Evolutionary conservation across 2,113 vertebrate genomes (phyloP).

Genomic region (Tiliqua scincoides): DNA sequence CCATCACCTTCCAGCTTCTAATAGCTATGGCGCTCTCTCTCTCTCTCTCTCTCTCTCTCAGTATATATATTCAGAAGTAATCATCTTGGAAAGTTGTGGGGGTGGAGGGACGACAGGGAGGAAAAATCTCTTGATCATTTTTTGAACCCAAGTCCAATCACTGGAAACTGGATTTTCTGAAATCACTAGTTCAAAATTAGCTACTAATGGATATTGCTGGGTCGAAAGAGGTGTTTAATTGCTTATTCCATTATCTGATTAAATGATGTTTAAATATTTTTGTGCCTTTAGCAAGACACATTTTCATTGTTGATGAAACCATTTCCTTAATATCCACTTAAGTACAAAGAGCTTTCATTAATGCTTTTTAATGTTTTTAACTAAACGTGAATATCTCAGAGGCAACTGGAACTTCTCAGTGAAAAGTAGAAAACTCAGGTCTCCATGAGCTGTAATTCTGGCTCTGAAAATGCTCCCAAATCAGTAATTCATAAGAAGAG

Average conservation of each 20-base stretch:
- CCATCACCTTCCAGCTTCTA: slow-evolving; percentile 18
- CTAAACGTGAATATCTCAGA: slow-evolving; percentile 6
- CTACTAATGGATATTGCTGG: not conserved
- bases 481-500: not conserved
- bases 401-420: not conserved
- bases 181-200: slow-evolving; percentile 21
- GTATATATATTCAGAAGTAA: slow-evolving; percentile 16
- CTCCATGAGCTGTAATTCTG: not conserved
- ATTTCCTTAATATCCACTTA: slow-evolving; percentile 27
- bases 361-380: slow-evolving; percentile 20
- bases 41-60: too few species aligned
- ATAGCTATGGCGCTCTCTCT: too few species aligned
- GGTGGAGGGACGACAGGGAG: not conserved
- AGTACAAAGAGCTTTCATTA: slow-evolving; percentile 1
- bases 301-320: not conserved
- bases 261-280: slow-evolving; percentile 28
- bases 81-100: not conserved
- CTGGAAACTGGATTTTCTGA: slow-evolving; percentile 18
- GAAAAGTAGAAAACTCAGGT: not conserved
- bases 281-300: not conserved
- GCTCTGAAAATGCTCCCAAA: not conserved
- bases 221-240: slow-evolving; percentile 32
- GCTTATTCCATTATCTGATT: slow-evolving; percentile 29
- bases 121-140: not conserved
- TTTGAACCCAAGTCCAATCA: not conserved